These are phyloP conservation scores for Nomada fabriciana DNA, from an alignment of 2,888 invertebrate genomes.

Conservation along the genomic window DNA sequence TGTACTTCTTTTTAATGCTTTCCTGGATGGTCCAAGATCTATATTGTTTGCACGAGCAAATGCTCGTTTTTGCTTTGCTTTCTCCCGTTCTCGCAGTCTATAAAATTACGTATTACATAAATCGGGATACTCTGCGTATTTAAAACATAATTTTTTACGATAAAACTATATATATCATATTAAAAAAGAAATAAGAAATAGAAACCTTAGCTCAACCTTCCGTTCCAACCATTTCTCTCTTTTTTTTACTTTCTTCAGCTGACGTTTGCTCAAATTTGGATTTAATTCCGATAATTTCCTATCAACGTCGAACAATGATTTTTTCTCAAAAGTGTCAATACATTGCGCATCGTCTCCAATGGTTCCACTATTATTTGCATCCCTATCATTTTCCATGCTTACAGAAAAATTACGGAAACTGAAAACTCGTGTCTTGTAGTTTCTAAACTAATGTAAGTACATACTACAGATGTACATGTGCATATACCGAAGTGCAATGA, in stretches of 20 bases:
- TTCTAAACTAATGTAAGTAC: too few species aligned
- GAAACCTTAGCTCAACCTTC: slow-evolving; percentile 88
- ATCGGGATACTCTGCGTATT: background rate
- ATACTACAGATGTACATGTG: too few species aligned
- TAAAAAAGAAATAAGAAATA: slow-evolving; percentile 27
- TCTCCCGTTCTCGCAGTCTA: slow-evolving; percentile 89
- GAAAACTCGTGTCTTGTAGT: too few species aligned
- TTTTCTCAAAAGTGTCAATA: slow-evolving; percentile 5
- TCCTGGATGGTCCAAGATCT: slow-evolving; percentile 91
- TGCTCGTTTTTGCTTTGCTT: slow-evolving; percentile 89
- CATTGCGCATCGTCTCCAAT: slow-evolving; percentile 8
- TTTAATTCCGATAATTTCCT: slow-evolving; percentile 17
- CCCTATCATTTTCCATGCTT: slow-evolving; percentile 36
- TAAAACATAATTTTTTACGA: background rate
- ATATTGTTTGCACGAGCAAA: slow-evolving; percentile 90
- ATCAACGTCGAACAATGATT: slow-evolving; percentile 5
- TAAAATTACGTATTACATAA: slow-evolving; percentile 25
- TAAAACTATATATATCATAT: background rate
- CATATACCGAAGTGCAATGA: too few species aligned
- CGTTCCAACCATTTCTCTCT: slow-evolving; percentile 90
- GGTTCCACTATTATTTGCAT: slow-evolving; percentile 8
- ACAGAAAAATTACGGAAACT: background rate
- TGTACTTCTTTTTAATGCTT: slow-evolving; percentile 90
- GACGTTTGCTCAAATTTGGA: slow-evolving; percentile 85
- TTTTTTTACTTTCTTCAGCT: slow-evolving; percentile 89